Evolutionary conservation across 2,888 invertebrate species (phyloP).

Genomic region (Amphipyra berbera): DNA sequence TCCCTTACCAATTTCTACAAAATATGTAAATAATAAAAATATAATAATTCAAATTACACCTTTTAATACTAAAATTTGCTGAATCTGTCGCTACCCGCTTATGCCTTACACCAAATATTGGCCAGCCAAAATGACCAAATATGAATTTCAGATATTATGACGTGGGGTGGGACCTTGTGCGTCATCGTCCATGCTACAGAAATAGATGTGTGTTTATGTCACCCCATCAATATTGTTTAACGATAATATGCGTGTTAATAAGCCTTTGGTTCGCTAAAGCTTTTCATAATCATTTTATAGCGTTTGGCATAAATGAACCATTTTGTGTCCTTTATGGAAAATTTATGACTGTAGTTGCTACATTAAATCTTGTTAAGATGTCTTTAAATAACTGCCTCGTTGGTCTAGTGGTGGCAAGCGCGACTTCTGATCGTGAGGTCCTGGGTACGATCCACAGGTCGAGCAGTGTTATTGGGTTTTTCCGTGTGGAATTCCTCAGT

Average conservation of each 20-base stretch:
- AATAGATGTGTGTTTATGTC: slow-evolving; percentile 40
- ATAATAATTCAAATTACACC: too few relatives aligned
- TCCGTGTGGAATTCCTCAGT: too few relatives aligned
- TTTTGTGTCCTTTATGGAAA: not conserved
- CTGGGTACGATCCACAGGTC: too few relatives aligned
- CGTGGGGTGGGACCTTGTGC: slow-evolving; percentile 22
- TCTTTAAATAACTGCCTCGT: too few relatives aligned
- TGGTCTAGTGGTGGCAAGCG: too few relatives aligned
- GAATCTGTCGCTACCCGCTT: not conserved
- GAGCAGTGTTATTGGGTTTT: too few relatives aligned
- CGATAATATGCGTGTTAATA: slow-evolving; percentile 7
- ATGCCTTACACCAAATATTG: slow-evolving; percentile 2
- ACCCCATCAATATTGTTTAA: slow-evolving; percentile 25
- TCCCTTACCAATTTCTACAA: too few relatives aligned
- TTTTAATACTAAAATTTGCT: too few relatives aligned
- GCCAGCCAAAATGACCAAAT: slow-evolving; percentile 29
- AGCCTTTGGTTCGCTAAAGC: not conserved
- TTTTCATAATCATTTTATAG: slow-evolving; percentile 4
- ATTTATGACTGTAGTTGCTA: too few relatives aligned
- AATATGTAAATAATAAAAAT: too few relatives aligned
- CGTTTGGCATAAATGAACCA: not conserved
- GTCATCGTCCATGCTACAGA: slow-evolving; percentile 31
- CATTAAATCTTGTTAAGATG: too few relatives aligned
- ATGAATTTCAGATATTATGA: slow-evolving; percentile 42
- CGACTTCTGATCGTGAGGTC: too few relatives aligned